phyloP scores from a whole-genome alignment of 1,140 invertebrate genomes.

The Eubasilissa regina region DNA sequence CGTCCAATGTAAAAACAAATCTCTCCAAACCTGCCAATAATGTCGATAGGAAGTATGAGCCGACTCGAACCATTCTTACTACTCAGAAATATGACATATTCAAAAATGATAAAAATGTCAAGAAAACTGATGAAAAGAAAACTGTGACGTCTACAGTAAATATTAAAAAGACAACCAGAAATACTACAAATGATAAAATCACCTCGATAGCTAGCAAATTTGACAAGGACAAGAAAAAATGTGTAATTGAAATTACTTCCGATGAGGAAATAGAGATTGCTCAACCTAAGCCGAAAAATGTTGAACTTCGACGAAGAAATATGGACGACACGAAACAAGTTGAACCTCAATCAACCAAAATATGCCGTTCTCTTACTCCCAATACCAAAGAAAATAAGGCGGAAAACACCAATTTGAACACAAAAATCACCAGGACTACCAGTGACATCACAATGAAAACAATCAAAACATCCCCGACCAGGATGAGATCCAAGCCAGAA shows the following conservation, averaged over 20 bases:
- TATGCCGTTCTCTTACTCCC: constrained; percentile 41
- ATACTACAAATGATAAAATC: constrained; percentile 36
- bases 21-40: constrained; percentile 31
- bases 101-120: constrained; percentile 52
- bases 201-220: constrained; percentile 32
- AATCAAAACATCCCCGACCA: constrained; percentile 65
- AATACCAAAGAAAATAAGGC: constrained; percentile 37
- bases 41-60: constrained; percentile 52
- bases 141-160: constrained; percentile 35
- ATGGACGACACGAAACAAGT: constrained; percentile 25
- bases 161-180: constrained; percentile 29
- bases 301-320: constrained; percentile 10
- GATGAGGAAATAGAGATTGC: constrained; percentile 43
- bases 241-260: constrained; percentile 31
- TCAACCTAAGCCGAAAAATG: constrained; percentile 40
- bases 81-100: constrained; percentile 58
- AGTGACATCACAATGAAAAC: constrained; percentile 73
- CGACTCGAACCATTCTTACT: constrained; percentile 52
- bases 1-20: constrained; percentile 40
- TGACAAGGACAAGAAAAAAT: constrained; percentile 37
- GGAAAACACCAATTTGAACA: constrained; percentile 59
- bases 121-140: constrained; percentile 32
- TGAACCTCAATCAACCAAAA: constrained; percentile 47
- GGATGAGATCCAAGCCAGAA: constrained; percentile 69
- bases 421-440: constrained; percentile 72